Conservation (phyloP, 1,140 invertebrate species). For the Drosophila tani region DNA sequence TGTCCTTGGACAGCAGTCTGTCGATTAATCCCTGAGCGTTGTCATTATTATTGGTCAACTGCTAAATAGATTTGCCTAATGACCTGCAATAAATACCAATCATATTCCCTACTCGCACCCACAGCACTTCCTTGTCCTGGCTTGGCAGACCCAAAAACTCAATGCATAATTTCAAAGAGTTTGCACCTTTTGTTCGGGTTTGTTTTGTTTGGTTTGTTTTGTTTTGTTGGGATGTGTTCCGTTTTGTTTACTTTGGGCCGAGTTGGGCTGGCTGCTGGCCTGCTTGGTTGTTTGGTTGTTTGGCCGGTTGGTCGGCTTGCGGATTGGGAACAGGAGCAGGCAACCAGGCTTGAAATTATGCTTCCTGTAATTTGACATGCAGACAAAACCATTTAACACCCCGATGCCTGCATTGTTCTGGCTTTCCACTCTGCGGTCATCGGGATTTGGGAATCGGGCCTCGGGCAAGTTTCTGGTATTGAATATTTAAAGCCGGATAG, state of each 20-base stretch:
- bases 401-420: slow-evolving; percentile 76
- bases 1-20: not conserved
- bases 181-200: slow-evolving; percentile 66
- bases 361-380: slow-evolving; percentile 83
- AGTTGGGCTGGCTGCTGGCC: slow-evolving; percentile 26
- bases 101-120: not conserved
- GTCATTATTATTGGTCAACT: slow-evolving; percentile 12
- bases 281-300: slow-evolving; percentile 8
- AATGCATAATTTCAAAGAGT: slow-evolving; percentile 66
- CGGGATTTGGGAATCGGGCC: not conserved
- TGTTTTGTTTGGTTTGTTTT: slow-evolving; percentile 18
- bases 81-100: slow-evolving; percentile 42
- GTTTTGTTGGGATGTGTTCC: slow-evolving; percentile 33
- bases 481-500: slow-evolving; percentile 34
- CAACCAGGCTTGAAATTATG: slow-evolving; percentile 81
- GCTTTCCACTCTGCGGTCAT: slow-evolving; percentile 34
- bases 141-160: slow-evolving; percentile 22
- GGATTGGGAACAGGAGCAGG: slow-evolving; percentile 48
- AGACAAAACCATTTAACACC: slow-evolving; percentile 83
- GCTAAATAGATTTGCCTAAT: slow-evolving; percentile 36
- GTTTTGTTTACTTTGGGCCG: slow-evolving; percentile 44
- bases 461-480: slow-evolving; percentile 15
- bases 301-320: slow-evolving; percentile 24
- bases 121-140: not conserved
- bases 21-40: slow-evolving; percentile 14